A percentile compares a stretch with the other conserved stretches of the same genome.
phyloP scores from a whole-genome alignment of 2,797 vertebrate species.

The Poeciliopsis gracilis region DNA sequence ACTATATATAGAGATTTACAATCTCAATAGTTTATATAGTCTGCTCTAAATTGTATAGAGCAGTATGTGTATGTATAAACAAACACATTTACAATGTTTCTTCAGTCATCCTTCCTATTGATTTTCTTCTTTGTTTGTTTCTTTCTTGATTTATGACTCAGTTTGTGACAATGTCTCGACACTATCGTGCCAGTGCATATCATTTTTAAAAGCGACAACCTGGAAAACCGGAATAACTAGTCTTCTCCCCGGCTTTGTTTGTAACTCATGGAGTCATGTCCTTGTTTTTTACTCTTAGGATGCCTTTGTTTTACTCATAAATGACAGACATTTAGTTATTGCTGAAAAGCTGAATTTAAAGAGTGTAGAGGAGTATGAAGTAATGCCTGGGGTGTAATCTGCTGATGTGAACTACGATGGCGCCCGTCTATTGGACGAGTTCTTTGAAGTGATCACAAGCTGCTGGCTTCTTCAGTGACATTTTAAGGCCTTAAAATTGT shows the following conservation, averaged over 20 bases:
- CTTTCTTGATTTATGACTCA: neutral
- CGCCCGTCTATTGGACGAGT: neutral
- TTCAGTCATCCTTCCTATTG: neutral
- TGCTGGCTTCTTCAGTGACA: neutral
- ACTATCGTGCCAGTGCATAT: neutral
- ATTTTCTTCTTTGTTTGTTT: neutral
- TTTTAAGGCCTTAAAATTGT: neutral
- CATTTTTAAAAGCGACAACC: neutral
- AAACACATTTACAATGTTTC: neutral
- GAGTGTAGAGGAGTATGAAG: neutral
- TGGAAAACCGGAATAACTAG: neutral
- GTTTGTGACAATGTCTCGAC: neutral
- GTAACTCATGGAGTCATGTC: neutral
- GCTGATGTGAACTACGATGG: neutral
- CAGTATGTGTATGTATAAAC: too few relatives aligned
- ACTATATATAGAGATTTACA: too few relatives aligned
- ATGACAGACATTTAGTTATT: neutral
- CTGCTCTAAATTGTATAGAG: neutral
- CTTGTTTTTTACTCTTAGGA: neutral
- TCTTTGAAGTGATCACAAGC: neutral
- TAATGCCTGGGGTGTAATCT: neutral
- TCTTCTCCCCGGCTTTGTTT: neutral
- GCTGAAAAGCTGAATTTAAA: neutral
- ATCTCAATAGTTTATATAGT: too few relatives aligned
- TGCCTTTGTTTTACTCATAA: neutral